Percentiles rank a stretch among this genome's conserved stretches.
Conservation (phyloP, 2,113 vertebrate genomes). For the Chloropsis hardwickii region DNA sequence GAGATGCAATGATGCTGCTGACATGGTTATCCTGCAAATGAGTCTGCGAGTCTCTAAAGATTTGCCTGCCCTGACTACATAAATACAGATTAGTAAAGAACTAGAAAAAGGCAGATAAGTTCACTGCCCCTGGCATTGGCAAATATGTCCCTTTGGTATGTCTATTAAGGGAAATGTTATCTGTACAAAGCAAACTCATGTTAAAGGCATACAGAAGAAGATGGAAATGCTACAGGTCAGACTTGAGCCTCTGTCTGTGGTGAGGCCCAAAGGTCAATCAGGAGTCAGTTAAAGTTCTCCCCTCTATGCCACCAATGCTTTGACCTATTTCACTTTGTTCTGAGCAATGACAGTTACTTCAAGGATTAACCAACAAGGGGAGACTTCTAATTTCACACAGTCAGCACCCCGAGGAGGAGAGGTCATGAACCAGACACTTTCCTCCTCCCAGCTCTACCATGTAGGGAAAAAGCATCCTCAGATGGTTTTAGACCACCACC, state of each 20-base stretch:
- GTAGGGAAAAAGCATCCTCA: not conserved
- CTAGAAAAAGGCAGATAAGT: conserved; percentile 12
- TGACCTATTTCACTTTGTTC: conserved; percentile 50
- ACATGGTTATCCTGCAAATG: not conserved
- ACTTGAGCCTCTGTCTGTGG: not conserved
- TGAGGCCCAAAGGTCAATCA: not conserved
- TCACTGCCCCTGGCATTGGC: not conserved
- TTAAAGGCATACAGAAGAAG: not conserved
- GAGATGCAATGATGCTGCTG: not conserved
- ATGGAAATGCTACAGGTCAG: not conserved
- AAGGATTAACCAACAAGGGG: conserved; percentile 14
- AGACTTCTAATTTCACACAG: conserved; percentile 46
- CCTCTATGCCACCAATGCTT: not conserved
- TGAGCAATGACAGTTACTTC: not conserved
- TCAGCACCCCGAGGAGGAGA: conserved; percentile 14
- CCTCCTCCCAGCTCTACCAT: not conserved
- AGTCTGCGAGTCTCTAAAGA: not conserved
- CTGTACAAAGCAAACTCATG: not conserved
- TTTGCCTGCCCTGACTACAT: not conserved
- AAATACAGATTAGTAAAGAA: conserved; percentile 23
- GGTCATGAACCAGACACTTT: conserved; percentile 19
- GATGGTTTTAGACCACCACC: not conserved
- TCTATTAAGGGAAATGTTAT: not conserved
- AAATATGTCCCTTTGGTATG: not conserved
- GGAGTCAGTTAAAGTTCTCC: not conserved